phyloP scores from a whole-genome alignment of 2,888 invertebrate species.

The Agriopis marginaria region DNA sequence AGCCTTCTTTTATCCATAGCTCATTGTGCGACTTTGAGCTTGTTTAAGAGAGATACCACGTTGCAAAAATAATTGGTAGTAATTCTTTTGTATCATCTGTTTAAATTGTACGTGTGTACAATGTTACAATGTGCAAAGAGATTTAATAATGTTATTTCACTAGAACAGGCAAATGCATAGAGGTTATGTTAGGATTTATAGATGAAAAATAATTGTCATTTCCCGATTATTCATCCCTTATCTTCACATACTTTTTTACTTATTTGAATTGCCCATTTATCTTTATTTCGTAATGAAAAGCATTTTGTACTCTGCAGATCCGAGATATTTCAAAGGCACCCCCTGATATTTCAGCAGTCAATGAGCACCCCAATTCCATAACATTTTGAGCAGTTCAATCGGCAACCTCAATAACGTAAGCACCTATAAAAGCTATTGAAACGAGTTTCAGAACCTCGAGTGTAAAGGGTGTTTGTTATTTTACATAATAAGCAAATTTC shows the following conservation, averaged over 20 bases:
- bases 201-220: not conserved
- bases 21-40: too few relatives aligned
- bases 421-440: constrained; percentile 34
- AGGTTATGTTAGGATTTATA: too few relatives aligned
- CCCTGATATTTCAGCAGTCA: constrained; percentile 29
- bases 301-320: constrained; percentile 5
- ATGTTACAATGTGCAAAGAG: too few relatives aligned
- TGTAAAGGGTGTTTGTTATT: constrained; percentile 13
- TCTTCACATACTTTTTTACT: not conserved
- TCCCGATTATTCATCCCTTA: not conserved
- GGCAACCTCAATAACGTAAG: constrained; percentile 29
- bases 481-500: not conserved
- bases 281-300: constrained; percentile 13
- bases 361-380: constrained; percentile 26
- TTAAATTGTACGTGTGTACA: too few relatives aligned
- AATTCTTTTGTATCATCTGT: too few relatives aligned
- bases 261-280: not conserved
- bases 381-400: constrained; percentile 29
- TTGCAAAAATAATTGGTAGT: too few relatives aligned
- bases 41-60: too few relatives aligned
- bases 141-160: too few relatives aligned
- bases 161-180: too few relatives aligned
- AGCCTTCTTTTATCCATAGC: too few relatives aligned
- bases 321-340: constrained; percentile 15
- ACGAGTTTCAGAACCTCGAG: constrained; percentile 14